phyloP scores from a whole-genome alignment of 2,113 vertebrate species.

The Columba livia region DNA sequence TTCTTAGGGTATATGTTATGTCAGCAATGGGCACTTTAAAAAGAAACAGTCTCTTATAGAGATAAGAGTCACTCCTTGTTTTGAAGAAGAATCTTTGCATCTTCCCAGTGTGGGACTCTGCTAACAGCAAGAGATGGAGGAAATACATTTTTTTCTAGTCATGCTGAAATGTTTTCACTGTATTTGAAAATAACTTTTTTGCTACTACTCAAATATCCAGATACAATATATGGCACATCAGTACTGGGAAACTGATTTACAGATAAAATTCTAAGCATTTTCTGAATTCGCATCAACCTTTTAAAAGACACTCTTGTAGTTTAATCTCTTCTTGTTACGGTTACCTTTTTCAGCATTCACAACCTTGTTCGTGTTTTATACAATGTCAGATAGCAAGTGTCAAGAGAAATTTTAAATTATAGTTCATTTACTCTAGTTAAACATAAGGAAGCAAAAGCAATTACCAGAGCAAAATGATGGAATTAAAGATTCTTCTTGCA shows the following conservation, averaged over 20 bases:
- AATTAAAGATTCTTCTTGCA: constrained; percentile 80
- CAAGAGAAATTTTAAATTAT: constrained; percentile 81
- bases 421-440: constrained; percentile 81
- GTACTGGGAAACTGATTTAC: not conserved
- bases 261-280: not conserved
- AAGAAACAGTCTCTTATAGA: not conserved
- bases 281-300: not conserved
- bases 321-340: constrained; percentile 62
- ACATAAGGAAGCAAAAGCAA: constrained; percentile 80
- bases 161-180: not conserved
- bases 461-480: constrained; percentile 76
- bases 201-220: not conserved
- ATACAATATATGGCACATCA: not conserved
- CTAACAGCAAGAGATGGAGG: not conserved
- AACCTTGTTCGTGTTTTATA: constrained; percentile 69
- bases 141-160: not conserved
- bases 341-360: constrained; percentile 69
- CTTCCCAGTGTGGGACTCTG: not conserved
- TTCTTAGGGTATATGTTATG: not conserved
- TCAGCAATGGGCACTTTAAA: not conserved
- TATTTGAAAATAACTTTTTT: not conserved
- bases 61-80: not conserved
- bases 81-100: not conserved
- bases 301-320: not conserved
- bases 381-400: constrained; percentile 74